These are phyloP conservation scores for Ochlodes sylvanus DNA, from an alignment of 2,888 invertebrate genomes.

Conservation along the genomic window DNA sequence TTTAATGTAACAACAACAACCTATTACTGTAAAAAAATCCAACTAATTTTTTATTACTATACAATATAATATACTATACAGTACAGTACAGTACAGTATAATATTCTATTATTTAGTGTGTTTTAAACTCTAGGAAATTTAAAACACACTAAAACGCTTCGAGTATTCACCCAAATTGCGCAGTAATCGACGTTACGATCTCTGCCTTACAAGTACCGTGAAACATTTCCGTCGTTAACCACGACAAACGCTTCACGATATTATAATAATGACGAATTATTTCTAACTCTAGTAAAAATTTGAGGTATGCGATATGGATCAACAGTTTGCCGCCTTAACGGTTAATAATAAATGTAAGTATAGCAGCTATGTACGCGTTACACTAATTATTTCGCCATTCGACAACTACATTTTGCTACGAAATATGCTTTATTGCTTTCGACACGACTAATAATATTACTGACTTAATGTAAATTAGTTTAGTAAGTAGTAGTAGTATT, in stretches of 20 bases:
- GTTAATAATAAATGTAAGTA: constrained; percentile 25
- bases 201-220: constrained; percentile 48
- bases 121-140: not conserved
- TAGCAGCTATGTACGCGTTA: constrained; percentile 28
- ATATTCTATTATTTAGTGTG: no score
- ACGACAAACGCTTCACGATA: constrained; percentile 26
- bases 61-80: no score
- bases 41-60: no score
- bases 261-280: constrained; percentile 27
- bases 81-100: no score
- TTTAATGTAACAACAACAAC: no score
- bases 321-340: constrained; percentile 26
- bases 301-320: constrained; percentile 34
- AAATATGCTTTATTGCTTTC: not conserved
- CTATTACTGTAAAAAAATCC: no score
- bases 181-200: constrained; percentile 27
- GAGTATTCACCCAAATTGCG: constrained; percentile 20
- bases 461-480: no score
- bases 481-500: no score
- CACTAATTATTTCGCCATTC: constrained; percentile 49
- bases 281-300: constrained; percentile 30
- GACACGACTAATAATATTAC: constrained; percentile 4
- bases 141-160: constrained; percentile 13
- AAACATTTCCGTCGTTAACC: constrained; percentile 36
- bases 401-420: constrained; percentile 51